Evolutionary conservation across 2,113 vertebrate species (phyloP).

Genomic region (Scophthalmus maximus): DNA sequence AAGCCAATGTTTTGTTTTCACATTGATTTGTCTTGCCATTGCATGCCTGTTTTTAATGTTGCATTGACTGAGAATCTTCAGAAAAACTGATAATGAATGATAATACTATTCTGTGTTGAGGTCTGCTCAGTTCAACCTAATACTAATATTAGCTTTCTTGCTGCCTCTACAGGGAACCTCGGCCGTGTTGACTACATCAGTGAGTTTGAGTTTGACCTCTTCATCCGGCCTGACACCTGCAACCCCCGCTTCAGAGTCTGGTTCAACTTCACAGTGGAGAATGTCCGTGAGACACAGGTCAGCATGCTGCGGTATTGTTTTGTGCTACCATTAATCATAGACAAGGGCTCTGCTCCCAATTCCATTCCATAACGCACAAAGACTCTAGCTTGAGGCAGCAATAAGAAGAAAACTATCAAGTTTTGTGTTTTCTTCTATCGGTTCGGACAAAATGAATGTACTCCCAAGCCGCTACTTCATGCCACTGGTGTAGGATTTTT

Average conservation of each 20-base stretch:
- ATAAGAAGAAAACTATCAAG: not conserved
- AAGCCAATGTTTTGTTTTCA: not conserved
- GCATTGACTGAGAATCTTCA: not conserved
- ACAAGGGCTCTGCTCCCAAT: not conserved
- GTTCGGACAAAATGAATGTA: not conserved
- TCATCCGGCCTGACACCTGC: conserved; percentile 97
- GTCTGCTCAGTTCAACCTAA: not conserved
- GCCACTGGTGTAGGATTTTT: not conserved
- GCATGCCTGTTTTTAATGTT: conserved; percentile 10
- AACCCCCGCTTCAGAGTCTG: conserved; percentile 98
- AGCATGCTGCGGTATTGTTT: conserved; percentile 8
- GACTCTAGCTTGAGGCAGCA: not conserved
- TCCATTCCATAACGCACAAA: not conserved
- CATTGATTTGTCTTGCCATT: not conserved
- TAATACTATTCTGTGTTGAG: not conserved
- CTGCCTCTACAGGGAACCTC: conserved; percentile 88
- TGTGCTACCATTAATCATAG: not conserved
- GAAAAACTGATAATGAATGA: not conserved
- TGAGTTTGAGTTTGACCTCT: conserved; percentile 98
- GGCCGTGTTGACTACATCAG: conserved; percentile 94
- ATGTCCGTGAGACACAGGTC: conserved; percentile 93
- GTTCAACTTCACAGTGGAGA: conserved; percentile 99
- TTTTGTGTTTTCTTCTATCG: not conserved
- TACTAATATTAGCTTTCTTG: conserved; percentile 36
- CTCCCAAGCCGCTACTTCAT: not conserved